Evolutionary conservation across 2,797 vertebrate species (phyloP).

Genomic region (Sorex maritimensis): DNA sequence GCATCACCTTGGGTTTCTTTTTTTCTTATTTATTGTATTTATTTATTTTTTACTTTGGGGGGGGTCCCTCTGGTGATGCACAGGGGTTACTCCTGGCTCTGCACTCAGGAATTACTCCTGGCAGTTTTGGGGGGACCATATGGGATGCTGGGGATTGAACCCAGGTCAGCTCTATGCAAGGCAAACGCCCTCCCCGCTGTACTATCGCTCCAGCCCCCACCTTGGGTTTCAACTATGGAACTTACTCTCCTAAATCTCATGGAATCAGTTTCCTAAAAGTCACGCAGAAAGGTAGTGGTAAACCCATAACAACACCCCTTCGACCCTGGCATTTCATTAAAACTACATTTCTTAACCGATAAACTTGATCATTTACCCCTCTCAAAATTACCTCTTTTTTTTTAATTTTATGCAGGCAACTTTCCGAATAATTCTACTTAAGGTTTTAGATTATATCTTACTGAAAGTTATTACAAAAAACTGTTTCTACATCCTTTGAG

Average conservation of each 20-base stretch:
- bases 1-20: too few species aligned
- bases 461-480: neutral
- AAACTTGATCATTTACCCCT: neutral
- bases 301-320: neutral
- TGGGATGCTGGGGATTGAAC: too few species aligned
- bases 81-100: too few species aligned
- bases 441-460: neutral
- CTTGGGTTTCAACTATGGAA: too few species aligned
- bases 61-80: too few species aligned
- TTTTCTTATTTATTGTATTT: too few species aligned
- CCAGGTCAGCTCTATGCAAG: too few species aligned
- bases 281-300: neutral
- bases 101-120: too few species aligned
- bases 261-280: neutral
- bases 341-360: neutral
- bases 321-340: neutral
- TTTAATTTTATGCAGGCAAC: neutral
- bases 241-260: neutral
- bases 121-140: too few species aligned
- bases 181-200: too few species aligned
- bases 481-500: neutral
- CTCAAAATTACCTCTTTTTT: conserved; percentile 1
- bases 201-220: too few species aligned
- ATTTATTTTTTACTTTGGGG: too few species aligned
- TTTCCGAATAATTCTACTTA: neutral